Percentiles rank a stretch among this genome's conserved stretches.
Conservation (phyloP, 2,888 invertebrate species). For the Caenorhabditis sinica region DNA sequence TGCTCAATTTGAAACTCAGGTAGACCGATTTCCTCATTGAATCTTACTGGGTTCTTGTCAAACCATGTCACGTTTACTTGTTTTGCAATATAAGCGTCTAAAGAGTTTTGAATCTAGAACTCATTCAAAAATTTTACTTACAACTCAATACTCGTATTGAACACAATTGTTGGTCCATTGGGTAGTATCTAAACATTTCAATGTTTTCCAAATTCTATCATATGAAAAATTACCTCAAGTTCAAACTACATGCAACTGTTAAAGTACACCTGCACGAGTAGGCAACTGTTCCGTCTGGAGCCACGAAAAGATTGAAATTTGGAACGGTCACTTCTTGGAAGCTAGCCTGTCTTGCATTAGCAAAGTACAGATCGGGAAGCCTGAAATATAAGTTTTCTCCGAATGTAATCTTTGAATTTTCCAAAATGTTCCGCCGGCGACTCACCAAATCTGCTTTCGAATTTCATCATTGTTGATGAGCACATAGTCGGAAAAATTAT, state of each 20-base stretch:
- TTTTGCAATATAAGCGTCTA: conserved; percentile 82
- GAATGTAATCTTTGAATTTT: conserved; percentile 18
- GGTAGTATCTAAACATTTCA: conserved; percentile 71
- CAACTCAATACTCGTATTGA: conserved; percentile 79
- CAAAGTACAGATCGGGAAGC: conserved; percentile 82
- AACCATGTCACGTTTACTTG: conserved; percentile 83
- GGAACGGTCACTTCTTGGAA: conserved; percentile 80
- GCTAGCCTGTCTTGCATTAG: conserved; percentile 76
- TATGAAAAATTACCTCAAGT: conserved; percentile 52
- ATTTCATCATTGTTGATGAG: conserved; percentile 78
- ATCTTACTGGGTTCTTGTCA: conserved; percentile 77
- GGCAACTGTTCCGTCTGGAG: conserved; percentile 78
- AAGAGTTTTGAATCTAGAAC: conserved; percentile 22
- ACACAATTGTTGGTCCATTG: conserved; percentile 82
- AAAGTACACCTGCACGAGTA: conserved; percentile 77
- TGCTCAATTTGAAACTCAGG: conserved; percentile 79
- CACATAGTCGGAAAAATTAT: conserved; percentile 77
- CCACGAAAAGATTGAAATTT: conserved; percentile 81
- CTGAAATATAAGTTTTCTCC: conserved; percentile 66
- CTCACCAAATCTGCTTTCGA: conserved; percentile 78
- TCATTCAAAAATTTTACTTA: conserved; percentile 55
- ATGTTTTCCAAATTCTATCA: background rate
- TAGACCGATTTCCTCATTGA: conserved; percentile 81
- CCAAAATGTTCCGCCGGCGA: background rate
- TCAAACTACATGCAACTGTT: conserved; percentile 77